phyloP scores from a whole-genome alignment of 2,888 invertebrate genomes.

The Spodoptera littoralis region DNA sequence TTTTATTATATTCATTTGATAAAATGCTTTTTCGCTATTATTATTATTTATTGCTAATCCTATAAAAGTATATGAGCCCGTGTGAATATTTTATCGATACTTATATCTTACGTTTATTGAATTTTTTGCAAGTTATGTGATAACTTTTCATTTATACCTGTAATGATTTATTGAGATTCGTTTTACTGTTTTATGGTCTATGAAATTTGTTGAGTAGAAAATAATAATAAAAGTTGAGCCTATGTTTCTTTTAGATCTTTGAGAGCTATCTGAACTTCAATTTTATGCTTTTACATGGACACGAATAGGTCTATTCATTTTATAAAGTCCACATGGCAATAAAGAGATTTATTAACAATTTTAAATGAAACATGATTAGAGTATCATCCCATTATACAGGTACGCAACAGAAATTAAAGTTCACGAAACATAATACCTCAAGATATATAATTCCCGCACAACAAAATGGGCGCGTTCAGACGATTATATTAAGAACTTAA shows the following conservation, averaged over 20 bases:
- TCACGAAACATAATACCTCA: conserved; percentile 30
- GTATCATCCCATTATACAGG: conserved; percentile 21
- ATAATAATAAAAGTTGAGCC: conserved; percentile 6
- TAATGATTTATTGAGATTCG: conserved; percentile 31
- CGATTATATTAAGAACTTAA: conserved; percentile 64
- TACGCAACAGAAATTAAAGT: conserved; percentile 39
- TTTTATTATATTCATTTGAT: not conserved
- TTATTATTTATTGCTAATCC: conserved; percentile 29
- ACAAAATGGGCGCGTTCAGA: conserved; percentile 43
- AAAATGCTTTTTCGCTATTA: conserved; percentile 3
- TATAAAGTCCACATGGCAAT: not conserved
- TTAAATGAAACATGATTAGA: conserved; percentile 16
- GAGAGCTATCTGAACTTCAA: too few species aligned
- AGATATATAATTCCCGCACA: conserved; percentile 34
- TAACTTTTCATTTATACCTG: conserved; percentile 5
- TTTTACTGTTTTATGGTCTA: conserved; percentile 33
- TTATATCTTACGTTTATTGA: conserved; percentile 13
- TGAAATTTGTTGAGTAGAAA: conserved; percentile 12
- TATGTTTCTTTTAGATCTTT: not conserved
- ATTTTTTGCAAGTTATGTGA: conserved; percentile 29
- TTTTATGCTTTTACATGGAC: too few species aligned
- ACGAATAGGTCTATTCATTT: too few species aligned
- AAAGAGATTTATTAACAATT: conserved; percentile 8
- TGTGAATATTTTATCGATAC: conserved; percentile 31
- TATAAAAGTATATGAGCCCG: conserved; percentile 16